Percentiles rank a stretch among this genome's conserved stretches.
Conservation (phyloP, 2,888 invertebrate species). For the Nephrotoma guestfalica region DNA sequence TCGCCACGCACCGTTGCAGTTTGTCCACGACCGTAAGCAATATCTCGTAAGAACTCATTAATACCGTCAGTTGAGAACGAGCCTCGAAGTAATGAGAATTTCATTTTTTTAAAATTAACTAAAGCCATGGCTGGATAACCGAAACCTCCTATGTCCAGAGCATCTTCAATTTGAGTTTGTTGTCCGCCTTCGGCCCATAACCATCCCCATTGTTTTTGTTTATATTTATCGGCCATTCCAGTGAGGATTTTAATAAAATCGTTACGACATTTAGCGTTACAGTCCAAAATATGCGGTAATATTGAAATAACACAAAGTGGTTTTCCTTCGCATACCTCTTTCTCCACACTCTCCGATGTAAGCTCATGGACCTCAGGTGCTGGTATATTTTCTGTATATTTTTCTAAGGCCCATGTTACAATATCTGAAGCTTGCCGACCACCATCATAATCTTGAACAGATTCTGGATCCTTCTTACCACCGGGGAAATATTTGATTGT, state of each 20-base stretch:
- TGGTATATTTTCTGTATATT: constrained; percentile 71
- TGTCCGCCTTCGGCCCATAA: constrained; percentile 88
- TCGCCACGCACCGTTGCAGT: constrained; percentile 78
- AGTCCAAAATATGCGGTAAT: constrained; percentile 91
- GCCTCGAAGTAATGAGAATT: constrained; percentile 83
- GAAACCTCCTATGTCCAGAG: constrained; percentile 91
- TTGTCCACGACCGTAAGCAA: constrained; percentile 85
- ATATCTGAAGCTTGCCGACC: constrained; percentile 84
- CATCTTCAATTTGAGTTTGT: constrained; percentile 70
- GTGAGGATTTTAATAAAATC: constrained; percentile 62
- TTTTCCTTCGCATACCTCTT: constrained; percentile 66
- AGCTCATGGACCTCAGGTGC: constrained; percentile 77
- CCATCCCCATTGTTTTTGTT: constrained; percentile 96
- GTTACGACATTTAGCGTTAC: constrained; percentile 83
- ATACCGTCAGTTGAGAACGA: constrained; percentile 92
- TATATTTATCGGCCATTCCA: constrained; percentile 75
- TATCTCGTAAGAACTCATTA: constrained; percentile 83
- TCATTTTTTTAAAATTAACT: constrained; percentile 91
- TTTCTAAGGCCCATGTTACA: constrained; percentile 77
- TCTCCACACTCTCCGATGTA: constrained; percentile 43
- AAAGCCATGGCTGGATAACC: constrained; percentile 98
- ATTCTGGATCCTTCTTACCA: constrained; percentile 52
- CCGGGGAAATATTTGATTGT: constrained; percentile 86
- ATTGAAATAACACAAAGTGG: constrained; percentile 86
- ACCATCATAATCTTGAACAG: constrained; percentile 77